These are phyloP conservation scores for Noctilio leporinus DNA, from an alignment of 2,113 vertebrate genomes.

Conservation along the genomic window DNA sequence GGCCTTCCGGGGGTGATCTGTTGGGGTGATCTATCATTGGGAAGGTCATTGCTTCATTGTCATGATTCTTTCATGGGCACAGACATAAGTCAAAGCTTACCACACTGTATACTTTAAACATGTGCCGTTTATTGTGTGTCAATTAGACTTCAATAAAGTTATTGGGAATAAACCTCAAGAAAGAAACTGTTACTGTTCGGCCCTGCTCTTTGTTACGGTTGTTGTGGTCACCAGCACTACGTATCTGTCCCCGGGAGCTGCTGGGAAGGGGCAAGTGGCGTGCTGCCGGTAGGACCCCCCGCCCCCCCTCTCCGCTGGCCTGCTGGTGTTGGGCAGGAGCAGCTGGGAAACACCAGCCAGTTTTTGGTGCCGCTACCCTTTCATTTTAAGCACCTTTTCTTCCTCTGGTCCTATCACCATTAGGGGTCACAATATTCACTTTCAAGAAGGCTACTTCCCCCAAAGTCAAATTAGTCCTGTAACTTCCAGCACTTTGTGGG, in stretches of 20 bases:
- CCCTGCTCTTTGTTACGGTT: background rate
- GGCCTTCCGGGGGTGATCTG: background rate
- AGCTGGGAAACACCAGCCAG: background rate
- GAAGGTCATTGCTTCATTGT: background rate
- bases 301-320: background rate
- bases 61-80: background rate
- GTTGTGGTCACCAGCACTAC: background rate
- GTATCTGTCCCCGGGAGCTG: background rate
- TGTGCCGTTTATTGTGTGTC: background rate
- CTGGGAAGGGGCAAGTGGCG: background rate
- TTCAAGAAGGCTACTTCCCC: background rate
- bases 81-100: background rate
- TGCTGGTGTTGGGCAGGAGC: background rate
- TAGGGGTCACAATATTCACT: background rate
- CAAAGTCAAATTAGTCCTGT: background rate
- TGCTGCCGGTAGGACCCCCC: background rate
- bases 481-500: background rate
- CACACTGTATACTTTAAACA: background rate
- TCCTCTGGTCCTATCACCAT: background rate
- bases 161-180: background rate
- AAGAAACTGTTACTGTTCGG: background rate
- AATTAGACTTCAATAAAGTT: background rate
- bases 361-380: background rate
- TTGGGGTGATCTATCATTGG: background rate
- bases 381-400: background rate